A percentile compares a stretch with the other conserved stretches of the same genome.
Evolutionary conservation across 1,140 invertebrate genomes (phyloP).

Genomic region (Diorhabda sublineata): DNA sequence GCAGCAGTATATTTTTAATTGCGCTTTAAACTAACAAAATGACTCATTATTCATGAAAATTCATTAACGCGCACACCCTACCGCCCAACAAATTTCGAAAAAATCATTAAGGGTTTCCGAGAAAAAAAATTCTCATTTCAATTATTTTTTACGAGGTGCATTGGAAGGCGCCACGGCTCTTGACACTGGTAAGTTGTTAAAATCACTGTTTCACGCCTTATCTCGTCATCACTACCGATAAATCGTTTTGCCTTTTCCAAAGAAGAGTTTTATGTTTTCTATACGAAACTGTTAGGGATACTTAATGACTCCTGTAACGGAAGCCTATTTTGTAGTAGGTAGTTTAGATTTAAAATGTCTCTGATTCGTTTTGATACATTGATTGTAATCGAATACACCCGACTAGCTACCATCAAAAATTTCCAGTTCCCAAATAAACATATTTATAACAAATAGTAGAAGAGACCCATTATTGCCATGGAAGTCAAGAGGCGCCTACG

Average conservation of each 20-base stretch:
- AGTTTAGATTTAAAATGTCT: background rate
- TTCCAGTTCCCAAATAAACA: too few relatives aligned
- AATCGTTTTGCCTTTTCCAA: conserved; percentile 15
- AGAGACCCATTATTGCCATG: too few relatives aligned
- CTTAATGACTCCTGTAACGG: conserved; percentile 20
- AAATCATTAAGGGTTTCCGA: background rate
- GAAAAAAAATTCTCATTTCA: conserved; percentile 7
- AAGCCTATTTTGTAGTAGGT: conserved; percentile 1
- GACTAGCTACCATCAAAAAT: background rate
- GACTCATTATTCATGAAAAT: background rate
- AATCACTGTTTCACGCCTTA: conserved; percentile 20
- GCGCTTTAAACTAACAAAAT: too few relatives aligned
- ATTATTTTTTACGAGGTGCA: conserved; percentile 18
- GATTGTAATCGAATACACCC: conserved; percentile 14
- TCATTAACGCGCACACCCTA: background rate
- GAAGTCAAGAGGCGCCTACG: too few relatives aligned
- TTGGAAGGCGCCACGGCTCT: conserved; percentile 11
- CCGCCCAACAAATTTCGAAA: background rate
- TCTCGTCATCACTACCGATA: conserved; percentile 15
- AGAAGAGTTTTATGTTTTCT: conserved; percentile 18
- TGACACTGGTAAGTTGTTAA: conserved; percentile 18
- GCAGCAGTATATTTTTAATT: too few relatives aligned
- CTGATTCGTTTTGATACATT: conserved; percentile 4
- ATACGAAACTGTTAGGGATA: conserved; percentile 15
- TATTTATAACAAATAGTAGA: too few relatives aligned